Evolutionary conservation across 1,140 invertebrate species (phyloP).

Genomic region (Drosophila novamexicana): DNA sequence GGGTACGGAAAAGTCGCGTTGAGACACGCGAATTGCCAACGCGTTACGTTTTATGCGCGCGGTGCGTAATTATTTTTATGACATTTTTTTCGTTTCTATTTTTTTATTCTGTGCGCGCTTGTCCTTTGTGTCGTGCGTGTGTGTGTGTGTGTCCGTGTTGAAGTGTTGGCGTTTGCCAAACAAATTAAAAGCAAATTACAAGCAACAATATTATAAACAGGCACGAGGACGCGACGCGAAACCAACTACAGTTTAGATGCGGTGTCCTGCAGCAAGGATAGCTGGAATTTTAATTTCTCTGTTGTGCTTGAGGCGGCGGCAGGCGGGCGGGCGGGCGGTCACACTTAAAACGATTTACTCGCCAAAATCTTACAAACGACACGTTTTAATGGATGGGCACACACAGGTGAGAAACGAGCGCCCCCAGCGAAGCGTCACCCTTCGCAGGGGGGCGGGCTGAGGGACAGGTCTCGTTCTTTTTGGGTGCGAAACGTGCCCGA

Average conservation of each 20-base stretch:
- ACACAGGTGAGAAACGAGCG: conserved; percentile 75
- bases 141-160: conserved; percentile 50
- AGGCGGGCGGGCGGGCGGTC: conserved; percentile 6
- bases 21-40: conserved; percentile 50
- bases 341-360: conserved; percentile 77
- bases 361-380: conserved; percentile 65
- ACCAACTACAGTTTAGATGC: conserved; percentile 57
- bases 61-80: conserved; percentile 82
- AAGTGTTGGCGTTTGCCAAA: conserved; percentile 81
- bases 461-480: neutral
- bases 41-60: conserved; percentile 63
- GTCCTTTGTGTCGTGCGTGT: conserved; percentile 19
- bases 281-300: conserved; percentile 77
- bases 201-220: conserved; percentile 70
- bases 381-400: conserved; percentile 72
- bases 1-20: conserved; percentile 20
- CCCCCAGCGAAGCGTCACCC: conserved; percentile 3
- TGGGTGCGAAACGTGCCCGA: conserved; percentile 74
- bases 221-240: conserved; percentile 5
- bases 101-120: conserved; percentile 1
- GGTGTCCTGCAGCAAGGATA: conserved; percentile 30
- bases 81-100: conserved; percentile 51
- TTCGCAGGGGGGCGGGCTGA: neutral
- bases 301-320: conserved; percentile 48
- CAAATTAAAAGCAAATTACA: conserved; percentile 83